Evolutionary conservation across 2,797 vertebrate genomes (phyloP), one percentile per base, ranked within the genome.

Genomic region (Coregonus suidteri): DNA sequence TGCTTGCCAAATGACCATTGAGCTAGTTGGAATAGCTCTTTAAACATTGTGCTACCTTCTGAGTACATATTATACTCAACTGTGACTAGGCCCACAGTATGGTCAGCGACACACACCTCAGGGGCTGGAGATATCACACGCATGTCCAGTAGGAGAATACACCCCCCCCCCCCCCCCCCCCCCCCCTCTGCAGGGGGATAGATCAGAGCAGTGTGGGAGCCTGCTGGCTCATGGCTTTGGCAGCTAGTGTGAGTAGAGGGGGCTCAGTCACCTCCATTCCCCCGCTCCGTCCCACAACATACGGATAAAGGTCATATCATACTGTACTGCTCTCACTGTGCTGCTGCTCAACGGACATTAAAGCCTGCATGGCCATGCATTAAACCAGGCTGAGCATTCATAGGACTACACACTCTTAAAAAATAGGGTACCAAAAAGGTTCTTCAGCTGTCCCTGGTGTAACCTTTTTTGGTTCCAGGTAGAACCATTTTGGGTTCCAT

Each of bases 261-360:
- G 41, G 41, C 41, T 47, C 41, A 47, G 41, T 47, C 41, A 47
- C 41, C 41, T 47, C 41, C 41, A 47, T 47, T 13, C 41, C 82
- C 76, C 75, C 76, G 77, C 77, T 87, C 82, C 80, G 86, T 88
- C 87, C 87, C 89, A 87, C 78, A 88, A 81, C 91, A 90, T 91
- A 91, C 84, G 91, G 88, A 88, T 84, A 88, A 92, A 91, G 91
- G 91, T 91, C 90, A 90, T 71, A 81, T 75, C 54, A n/a, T 25
- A 75, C 78, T 2, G 18, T 18, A 75, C 76, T 34, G 64, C 6
- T 41, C 69, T 73, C 70, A 70, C 35, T 75, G 34, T 47, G 41
- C 54, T 56, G 56, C 56, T 6, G 47, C 47, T 75, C 30, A 53
- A 18, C 4, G 47, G 64, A 53, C 30, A 73, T 30, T 5, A 52